Evolutionary conservation across 1,140 invertebrate genomes (phyloP).

Genomic region (Teleogryllus occipitalis): DNA sequence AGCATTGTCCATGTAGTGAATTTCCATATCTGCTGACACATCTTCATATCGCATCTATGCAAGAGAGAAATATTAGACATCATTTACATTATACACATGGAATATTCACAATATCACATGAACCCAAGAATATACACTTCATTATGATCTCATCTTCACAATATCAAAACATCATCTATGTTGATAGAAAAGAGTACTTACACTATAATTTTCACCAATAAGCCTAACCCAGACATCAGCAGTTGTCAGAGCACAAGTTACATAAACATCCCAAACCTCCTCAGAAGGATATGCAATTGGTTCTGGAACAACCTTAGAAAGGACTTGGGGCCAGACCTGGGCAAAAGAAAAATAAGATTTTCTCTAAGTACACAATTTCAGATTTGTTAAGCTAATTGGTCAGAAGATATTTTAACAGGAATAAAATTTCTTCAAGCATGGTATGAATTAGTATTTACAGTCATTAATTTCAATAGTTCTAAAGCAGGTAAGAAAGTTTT

Average conservation of each 20-base stretch:
- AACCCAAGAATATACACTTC: too few species aligned
- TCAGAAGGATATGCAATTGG: constrained; percentile 41
- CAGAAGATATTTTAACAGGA: too few species aligned
- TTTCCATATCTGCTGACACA: constrained; percentile 45
- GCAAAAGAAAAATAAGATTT: neutral
- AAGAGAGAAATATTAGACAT: constrained; percentile 25
- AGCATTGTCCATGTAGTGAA: constrained; percentile 39
- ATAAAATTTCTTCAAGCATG: too few species aligned
- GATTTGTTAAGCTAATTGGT: too few species aligned
- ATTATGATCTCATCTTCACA: too few species aligned
- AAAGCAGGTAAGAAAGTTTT: too few species aligned
- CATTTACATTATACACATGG: too few species aligned
- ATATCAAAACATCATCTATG: too few species aligned
- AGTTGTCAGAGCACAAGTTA: constrained; percentile 42
- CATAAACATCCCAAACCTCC: constrained; percentile 43
- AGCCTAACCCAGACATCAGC: constrained; percentile 46
- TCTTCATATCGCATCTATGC: constrained; percentile 43
- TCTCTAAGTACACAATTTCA: too few species aligned
- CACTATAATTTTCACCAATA: constrained; percentile 44
- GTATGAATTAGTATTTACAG: too few species aligned
- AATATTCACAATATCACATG: too few species aligned
- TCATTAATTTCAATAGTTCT: too few species aligned
- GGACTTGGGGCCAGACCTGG: neutral
- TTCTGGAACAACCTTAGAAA: constrained; percentile 27
- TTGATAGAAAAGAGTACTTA: constrained; percentile 31